Evolutionary conservation across 1,140 invertebrate genomes (phyloP), one percentile per base, ranked within the genome.

Genomic region (Sinonovacula constricta): DNA sequence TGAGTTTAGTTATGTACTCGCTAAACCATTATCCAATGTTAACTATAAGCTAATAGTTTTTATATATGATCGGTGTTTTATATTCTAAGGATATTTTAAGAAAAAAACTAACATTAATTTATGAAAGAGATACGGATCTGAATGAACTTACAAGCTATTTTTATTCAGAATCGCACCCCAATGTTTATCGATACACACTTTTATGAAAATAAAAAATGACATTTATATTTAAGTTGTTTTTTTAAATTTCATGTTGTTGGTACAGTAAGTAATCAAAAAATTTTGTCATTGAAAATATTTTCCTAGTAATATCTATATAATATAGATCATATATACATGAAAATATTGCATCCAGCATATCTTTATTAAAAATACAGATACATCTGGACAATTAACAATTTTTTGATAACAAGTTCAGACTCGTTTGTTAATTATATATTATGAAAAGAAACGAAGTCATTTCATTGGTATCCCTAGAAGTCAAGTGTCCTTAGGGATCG

Each of bases 121-220:
- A 45, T 45, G 39, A 45, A 45, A 45, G 39, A 18, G 39, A 45
- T 45, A 45, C 39, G 39, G 39, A 7, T 45, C 39, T 45, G 39
- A 45, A 45, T 45, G 39, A 45, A 18, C 39, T 7, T n/a, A n/a
- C n/a, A 45, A 10, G 18, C 18, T 45, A 10, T 45, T 45, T 45
- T 45, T 45, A 45, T 45, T 45, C 39, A 45, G 39, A 45, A 45
- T 45, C 39, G 39, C 39, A 45, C 18, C 18, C 39, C 39, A 45
- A 45, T 45, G 39, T 10, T 45, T 45, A 10, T 45, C 7, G 39
- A 45, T 45, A 45, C 18, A 45, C 39, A 45, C 7, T 45, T 45
- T 45, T 45, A 45, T 45, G 39, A 45, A 45, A 45, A 45, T 45
- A 45, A 45, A 45, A 45, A 45, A 45, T 45, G 39, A 45, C 39